Evolutionary conservation across 1,140 invertebrate species (phyloP).

Genomic region (Diprion similis): DNA sequence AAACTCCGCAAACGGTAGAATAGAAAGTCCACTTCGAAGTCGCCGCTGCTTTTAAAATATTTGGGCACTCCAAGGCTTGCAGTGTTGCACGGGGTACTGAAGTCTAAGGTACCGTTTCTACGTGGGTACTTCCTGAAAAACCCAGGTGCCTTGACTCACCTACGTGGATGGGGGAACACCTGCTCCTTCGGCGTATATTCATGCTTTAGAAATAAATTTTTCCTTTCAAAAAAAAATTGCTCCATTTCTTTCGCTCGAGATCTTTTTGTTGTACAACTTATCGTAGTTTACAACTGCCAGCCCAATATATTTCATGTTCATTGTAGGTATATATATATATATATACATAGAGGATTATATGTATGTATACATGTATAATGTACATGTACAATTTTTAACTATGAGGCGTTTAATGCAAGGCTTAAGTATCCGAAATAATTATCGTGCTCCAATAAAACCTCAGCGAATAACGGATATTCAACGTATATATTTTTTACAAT

Average conservation of each 20-base stretch:
- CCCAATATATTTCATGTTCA: no score
- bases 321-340: no score
- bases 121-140: constrained; percentile 5
- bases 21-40: background rate
- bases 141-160: background rate
- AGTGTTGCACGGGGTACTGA: background rate
- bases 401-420: background rate
- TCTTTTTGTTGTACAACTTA: background rate
- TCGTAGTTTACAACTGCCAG: no score
- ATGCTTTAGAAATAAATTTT: background rate
- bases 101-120: background rate
- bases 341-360: no score
- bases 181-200: background rate
- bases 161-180: background rate
- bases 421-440: background rate
- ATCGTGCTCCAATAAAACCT: no score
- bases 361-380: no score
- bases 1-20: background rate
- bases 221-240: background rate
- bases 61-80: background rate
- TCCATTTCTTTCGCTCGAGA: background rate
- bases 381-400: no score
- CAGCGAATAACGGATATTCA: no score
- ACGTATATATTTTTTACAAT: no score
- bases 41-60: background rate